Evolutionary conservation across 2,113 vertebrate species (phyloP).

Genomic region (Notothenia coriiceps): DNA sequence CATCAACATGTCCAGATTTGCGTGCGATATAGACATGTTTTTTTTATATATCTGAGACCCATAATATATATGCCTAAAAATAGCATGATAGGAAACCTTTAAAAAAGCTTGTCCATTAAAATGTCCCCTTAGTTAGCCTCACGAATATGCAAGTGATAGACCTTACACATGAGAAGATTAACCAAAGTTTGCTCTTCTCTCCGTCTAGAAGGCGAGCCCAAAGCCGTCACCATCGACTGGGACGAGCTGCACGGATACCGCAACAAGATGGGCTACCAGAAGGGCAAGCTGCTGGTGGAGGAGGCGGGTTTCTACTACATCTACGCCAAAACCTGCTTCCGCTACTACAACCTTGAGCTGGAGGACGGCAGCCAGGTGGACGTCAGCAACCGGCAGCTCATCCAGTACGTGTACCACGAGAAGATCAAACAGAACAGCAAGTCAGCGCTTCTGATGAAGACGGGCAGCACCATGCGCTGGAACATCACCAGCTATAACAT

Average conservation of each 20-base stretch:
- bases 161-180: neutral
- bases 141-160: too few relatives aligned
- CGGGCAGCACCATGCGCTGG: conserved; percentile 92
- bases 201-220: conserved; percentile 59
- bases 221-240: conserved; percentile 85
- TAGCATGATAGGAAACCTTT: too few relatives aligned
- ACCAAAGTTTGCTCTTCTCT: neutral
- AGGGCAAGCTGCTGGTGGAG: conserved; percentile 84
- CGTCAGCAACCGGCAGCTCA: conserved; percentile 88
- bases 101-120: too few relatives aligned
- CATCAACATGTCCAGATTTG: too few relatives aligned
- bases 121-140: too few relatives aligned
- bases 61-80: too few relatives aligned
- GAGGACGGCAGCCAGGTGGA: conserved; percentile 66
- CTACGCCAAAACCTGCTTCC: conserved; percentile 96
- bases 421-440: conserved; percentile 88
- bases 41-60: too few relatives aligned
- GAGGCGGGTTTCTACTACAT: conserved; percentile 95
- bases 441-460: conserved; percentile 87
- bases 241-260: conserved; percentile 81
- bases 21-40: too few relatives aligned
- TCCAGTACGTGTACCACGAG: conserved; percentile 90
- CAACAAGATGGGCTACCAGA: conserved; percentile 82
- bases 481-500: conserved; percentile 90
- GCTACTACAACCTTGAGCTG: conserved; percentile 81